Conservation (phyloP, 2,888 invertebrate genomes). For the Nebria brevicollis region DNA sequence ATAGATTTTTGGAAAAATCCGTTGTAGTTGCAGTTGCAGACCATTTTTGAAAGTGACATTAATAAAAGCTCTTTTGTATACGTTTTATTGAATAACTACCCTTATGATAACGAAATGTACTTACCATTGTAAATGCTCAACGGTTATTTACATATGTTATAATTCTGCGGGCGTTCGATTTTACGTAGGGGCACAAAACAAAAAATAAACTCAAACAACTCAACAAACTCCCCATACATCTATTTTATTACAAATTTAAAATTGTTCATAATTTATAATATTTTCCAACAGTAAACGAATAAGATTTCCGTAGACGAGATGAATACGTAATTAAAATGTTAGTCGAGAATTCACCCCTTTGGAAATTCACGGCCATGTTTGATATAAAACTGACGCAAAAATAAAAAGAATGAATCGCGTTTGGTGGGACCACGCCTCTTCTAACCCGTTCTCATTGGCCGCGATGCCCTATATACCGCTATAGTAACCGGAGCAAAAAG, state of each 20-base stretch:
- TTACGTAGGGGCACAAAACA: background rate
- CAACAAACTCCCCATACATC: background rate
- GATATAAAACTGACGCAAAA: background rate
- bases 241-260: background rate
- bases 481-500: conserved; percentile 6
- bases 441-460: conserved; percentile 18
- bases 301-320: no score
- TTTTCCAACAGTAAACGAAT: no score
- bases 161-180: conserved; percentile 32
- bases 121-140: conserved; percentile 29
- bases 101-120: conserved; percentile 18
- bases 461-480: conserved; percentile 3
- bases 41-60: background rate
- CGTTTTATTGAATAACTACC: conserved; percentile 17
- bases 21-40: background rate
- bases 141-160: conserved; percentile 44
- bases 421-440: background rate
- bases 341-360: background rate
- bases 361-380: conserved; percentile 9
- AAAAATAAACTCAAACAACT: background rate
- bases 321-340: no score
- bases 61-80: background rate
- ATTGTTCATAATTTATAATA: no score
- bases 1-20: background rate
- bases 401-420: background rate